Base-by-base conservation (phyloP, 2,113 vertebrate species). In the Sander lucioperca region DNA sequence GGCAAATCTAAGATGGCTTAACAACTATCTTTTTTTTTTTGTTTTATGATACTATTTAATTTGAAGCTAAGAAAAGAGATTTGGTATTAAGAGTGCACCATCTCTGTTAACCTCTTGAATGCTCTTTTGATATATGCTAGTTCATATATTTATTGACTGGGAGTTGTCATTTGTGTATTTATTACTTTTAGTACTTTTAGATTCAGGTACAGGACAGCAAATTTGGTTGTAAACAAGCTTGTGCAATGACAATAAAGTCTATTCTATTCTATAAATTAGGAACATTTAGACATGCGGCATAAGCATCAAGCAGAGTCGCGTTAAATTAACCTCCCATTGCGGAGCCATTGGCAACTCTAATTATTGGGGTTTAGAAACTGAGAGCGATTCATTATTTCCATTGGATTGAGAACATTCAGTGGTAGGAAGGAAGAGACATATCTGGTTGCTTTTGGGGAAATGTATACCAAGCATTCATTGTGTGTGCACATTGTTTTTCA, bases 261-360 rank as follows among this genome's bases (percentile, higher is more conserved):
- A 43, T 43, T 43, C 39, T 43, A 43, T 43, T 43, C 39, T 43
- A 43, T 43, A 1, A 80, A 68, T 75, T 53, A 58, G 58, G 19
- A 48, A 36, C 65, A 67, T 79, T 86, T 69, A 78, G 58, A 45
- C 23, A 9, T 11, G 50, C 61, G 58, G 48, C 57, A 79, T 85
- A 66, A 80, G 61, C 23, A 9, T 19, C 25, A 9, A 63, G 75
- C 71, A 62, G 48, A 18, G 47, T 56, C 69, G 21, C 71, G 47
- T 83, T 79, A 47, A 75, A 80, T 88, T 77, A 63, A 61, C 81
- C 78, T 76, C 86, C 74, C 59, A 47, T 68, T 18, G 84, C 1
- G 51, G 13, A 59, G 57, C 74, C 74, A 43, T 43, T 10, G 19
- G 76, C 51, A 53, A 11, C 54, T 45, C 48, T 58, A 61, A 62